Evolutionary conservation across 2,888 invertebrate species (phyloP), one percentile per base, ranked within the genome.

Genomic region (Ganaspis brasiliensis): DNA sequence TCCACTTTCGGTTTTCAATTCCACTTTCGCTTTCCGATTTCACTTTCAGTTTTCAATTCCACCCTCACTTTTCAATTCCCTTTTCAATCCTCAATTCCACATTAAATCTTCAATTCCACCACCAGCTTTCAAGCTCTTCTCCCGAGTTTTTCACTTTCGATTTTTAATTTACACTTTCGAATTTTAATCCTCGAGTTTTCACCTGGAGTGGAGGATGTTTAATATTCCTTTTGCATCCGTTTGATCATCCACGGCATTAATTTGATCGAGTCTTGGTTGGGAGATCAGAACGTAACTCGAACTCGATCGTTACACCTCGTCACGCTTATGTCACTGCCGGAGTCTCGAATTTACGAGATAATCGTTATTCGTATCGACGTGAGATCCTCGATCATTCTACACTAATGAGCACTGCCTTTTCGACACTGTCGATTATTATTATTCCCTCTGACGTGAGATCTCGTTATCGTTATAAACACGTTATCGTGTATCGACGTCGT

Each of bases 361-460:
- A 82, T 82, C 79, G 76, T 82, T 79, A 82, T 81, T 79, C 79
- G 79, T 75, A 63, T 77, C 63, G 80, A 80, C 73, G 71, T 76
- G 76, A 52, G 75, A 75, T 79, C 79, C 79, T 82, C 76, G 77
- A 77, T 75, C 67, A 70, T 75, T 70, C 57, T 57, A 70, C 57
- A 57, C 59, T 45, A 52, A 71, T 70, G 49, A 56, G 45, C 19
- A 74, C 59, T 71, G 21, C 16, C 59, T 56, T 49, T 26, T 71
- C 61, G 72, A 49, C 49, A 67, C 73, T 55, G 24, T 61, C 6
- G n/a, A 56, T 61, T 52, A 67, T 57, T 49, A 73, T 57, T 70
- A 72, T 63, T 40, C 37, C 12, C 61, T 37, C 35, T 63, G 61
- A 63, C 37, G 4, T 40, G 6, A 37, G 19, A 63, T 40, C 37